Conservation (phyloP, 2,888 invertebrate species). For the Sphaeridia pumilis region DNA sequence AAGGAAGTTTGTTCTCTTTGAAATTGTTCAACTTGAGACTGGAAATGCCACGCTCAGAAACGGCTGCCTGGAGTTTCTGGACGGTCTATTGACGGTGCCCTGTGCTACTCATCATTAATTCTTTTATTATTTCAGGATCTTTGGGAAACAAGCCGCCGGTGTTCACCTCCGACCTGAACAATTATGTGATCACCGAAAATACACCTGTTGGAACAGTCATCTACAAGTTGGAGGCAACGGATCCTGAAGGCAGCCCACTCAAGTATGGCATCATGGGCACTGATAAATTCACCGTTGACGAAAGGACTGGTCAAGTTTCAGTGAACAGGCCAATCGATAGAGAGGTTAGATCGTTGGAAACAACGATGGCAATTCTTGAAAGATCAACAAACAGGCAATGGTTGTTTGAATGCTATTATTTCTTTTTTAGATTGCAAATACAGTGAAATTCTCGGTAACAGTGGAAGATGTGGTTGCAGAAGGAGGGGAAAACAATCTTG, state of each 20-base stretch:
- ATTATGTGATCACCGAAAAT: constrained; percentile 62
- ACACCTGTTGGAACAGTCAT: constrained; percentile 65
- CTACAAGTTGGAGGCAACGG: constrained; percentile 63
- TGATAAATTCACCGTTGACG: constrained; percentile 66
- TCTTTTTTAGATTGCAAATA: constrained; percentile 56
- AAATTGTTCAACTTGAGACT: too few relatives aligned
- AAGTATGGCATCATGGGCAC: constrained; percentile 54
- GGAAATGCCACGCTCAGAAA: too few relatives aligned
- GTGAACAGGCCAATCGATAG: constrained; percentile 67
- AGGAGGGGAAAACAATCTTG: constrained; percentile 52
- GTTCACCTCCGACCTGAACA: constrained; percentile 64
- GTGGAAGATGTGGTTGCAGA: constrained; percentile 60
- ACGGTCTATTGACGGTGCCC: too few relatives aligned
- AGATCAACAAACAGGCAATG: too few relatives aligned
- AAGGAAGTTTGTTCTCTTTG: too few relatives aligned
- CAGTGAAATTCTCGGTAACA: constrained; percentile 65
- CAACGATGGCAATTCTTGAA: too few relatives aligned
- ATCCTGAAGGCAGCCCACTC: constrained; percentile 67
- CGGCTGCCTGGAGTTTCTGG: too few relatives aligned
- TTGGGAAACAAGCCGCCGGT: constrained; percentile 55
- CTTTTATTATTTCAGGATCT: constrained; percentile 37
- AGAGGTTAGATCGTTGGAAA: constrained; percentile 60
- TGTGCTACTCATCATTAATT: not conserved
- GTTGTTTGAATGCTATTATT: not conserved
- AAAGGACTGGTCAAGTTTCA: constrained; percentile 64